Base-by-base conservation (phyloP, 2,888 invertebrate species). In the Xestia rhomboidea region DNA sequence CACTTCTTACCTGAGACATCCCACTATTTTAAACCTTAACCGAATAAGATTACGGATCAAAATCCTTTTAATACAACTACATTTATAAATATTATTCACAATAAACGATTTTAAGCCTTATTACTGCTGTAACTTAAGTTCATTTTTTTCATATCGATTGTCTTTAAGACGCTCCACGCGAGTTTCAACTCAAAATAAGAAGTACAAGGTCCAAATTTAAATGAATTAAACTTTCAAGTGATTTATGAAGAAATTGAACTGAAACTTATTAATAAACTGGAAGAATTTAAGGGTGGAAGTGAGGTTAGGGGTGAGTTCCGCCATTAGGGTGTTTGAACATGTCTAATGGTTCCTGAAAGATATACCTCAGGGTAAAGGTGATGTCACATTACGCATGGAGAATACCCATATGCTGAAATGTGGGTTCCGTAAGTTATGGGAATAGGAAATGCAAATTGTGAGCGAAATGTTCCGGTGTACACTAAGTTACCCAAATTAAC, bases 281-380 rank as follows among this genome's bases (percentile, higher is more conserved):
- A 86, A 88, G 88, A 89, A 89, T 87, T 80, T 64, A 83, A 85
- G 86, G 88, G 87, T 89, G 92, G 92, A 91, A 90, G 84, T 89
- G 89, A 78, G 88, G 89, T 91, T 88, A 88, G 81, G 90, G 92
- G 92, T 92, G 89, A 91, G 90, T 90, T 92, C 92, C 92, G 92
- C 91, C 89, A 91, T 92, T 91, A 91, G 90, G 89, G 87, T 90
- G 90, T 92, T 91, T 92, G 91, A 90, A 92, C 91, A 91, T 80
- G 88, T 87, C 85, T 92, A 92, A 92, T 92, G 91, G 87, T 76
- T 88, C 88, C 89, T 91, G 91, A 92, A 87, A 82, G 85, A 92
- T 91, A 81, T 79, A 82, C 77, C 49, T 49, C 70, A 81, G 90
- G 91, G 86, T 87, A 90, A 82, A 89, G 87, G 92, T 90, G 86